phyloP scores from a whole-genome alignment of 2,797 vertebrate genomes.

The Coluber constrictor region DNA sequence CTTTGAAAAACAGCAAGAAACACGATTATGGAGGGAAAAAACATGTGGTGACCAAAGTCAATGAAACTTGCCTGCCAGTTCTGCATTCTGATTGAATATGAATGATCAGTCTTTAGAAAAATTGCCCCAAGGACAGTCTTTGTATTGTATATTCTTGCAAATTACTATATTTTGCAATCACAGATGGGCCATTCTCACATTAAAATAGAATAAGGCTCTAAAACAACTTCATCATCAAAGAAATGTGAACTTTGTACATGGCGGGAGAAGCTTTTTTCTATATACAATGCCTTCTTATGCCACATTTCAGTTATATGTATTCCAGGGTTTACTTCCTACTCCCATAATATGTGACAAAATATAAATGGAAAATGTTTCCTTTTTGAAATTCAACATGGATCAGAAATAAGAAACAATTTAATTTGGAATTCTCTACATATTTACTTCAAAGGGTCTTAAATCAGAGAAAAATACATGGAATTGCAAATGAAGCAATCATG shows the following conservation, averaged over 20 bases:
- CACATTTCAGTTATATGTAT: not conserved
- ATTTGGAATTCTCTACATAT: not conserved
- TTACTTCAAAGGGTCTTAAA: not conserved
- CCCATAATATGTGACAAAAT: not conserved
- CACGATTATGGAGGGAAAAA: conserved; percentile 73
- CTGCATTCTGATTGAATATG: conserved; percentile 94
- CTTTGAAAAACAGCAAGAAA: conserved; percentile 82
- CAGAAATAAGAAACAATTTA: not conserved
- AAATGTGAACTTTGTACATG: not conserved
- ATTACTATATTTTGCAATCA: not conserved
- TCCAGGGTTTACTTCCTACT: not conserved
- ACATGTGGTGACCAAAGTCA: conserved; percentile 71
- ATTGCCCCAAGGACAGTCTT: not conserved
- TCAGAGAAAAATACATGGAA: not conserved
- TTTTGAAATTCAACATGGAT: not conserved
- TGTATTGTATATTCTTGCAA: not conserved
- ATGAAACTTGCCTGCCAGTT: conserved; percentile 73
- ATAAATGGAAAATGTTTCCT: not conserved
- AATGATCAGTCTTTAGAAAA: conserved; percentile 52
- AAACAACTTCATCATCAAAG: not conserved
- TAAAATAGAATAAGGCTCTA: not conserved
- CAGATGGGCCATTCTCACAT: not conserved
- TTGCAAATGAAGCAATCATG: conserved; percentile 10
- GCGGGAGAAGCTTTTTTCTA: not conserved
- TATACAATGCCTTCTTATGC: not conserved